phyloP scores from a whole-genome alignment of 2,888 invertebrate genomes.

The Chelonus formosanus region DNA sequence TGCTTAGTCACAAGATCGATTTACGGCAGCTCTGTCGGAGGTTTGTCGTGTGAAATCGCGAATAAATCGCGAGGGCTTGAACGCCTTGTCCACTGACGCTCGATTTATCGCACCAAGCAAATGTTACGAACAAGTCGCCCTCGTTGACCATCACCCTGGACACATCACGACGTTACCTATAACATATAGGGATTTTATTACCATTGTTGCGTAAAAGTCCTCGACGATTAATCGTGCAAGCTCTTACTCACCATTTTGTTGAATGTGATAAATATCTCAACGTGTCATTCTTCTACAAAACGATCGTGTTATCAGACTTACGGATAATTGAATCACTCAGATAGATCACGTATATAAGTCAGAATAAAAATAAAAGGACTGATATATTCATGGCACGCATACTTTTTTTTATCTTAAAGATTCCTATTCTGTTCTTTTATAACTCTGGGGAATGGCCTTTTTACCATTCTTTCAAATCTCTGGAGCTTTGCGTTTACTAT shows the following conservation, averaged over 20 bases:
- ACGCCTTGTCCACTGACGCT: constrained; percentile 29
- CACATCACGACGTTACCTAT: constrained; percentile 25
- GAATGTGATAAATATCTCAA: constrained; percentile 4
- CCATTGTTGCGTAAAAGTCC: constrained; percentile 13
- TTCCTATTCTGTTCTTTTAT: constrained; percentile 20
- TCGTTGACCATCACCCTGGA: constrained; percentile 12
- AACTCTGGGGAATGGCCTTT: constrained; percentile 10
- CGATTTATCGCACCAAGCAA: constrained; percentile 40
- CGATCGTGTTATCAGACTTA: neutral
- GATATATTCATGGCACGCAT: too few species aligned
- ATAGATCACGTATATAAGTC: neutral
- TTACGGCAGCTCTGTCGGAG: constrained; percentile 34
- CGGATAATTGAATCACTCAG: neutral
- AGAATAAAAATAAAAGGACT: too few species aligned
- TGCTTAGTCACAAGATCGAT: constrained; percentile 10
- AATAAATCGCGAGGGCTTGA: constrained; percentile 37
- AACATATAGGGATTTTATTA: constrained; percentile 23
- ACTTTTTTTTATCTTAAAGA: constrained; percentile 4
- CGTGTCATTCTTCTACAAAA: neutral
- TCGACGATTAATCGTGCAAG: constrained; percentile 5
- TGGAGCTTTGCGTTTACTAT: constrained; percentile 12
- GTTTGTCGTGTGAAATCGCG: constrained; percentile 39
- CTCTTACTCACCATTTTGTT: neutral
- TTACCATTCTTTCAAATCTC: constrained; percentile 23
- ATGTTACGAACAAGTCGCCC: constrained; percentile 26